phyloP scores from a whole-genome alignment of 2,888 invertebrate genomes.

The Bombylius discolor region DNA sequence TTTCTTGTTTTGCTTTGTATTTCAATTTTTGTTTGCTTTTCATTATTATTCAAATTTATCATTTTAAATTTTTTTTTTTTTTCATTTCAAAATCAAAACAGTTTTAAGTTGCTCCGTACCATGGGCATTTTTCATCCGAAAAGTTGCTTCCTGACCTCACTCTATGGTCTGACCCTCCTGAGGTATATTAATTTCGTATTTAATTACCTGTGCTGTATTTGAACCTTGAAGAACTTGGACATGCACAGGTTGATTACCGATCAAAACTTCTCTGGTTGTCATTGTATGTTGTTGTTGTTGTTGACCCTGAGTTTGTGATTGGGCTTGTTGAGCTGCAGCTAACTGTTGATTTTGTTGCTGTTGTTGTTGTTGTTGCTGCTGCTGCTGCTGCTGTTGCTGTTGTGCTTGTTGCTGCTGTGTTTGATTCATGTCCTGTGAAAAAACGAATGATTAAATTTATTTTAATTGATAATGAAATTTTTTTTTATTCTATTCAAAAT shows the following conservation, averaged over 20 bases:
- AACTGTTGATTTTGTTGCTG: constrained; percentile 34
- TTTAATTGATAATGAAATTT: too few relatives aligned
- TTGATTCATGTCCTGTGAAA: constrained; percentile 16
- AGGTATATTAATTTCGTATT: constrained; percentile 45
- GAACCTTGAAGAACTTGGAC: constrained; percentile 30
- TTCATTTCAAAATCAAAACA: constrained; percentile 10
- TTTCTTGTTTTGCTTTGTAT: too few relatives aligned
- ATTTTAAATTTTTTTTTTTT: not conserved
- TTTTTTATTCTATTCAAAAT: too few relatives aligned
- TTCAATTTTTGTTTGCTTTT: too few relatives aligned
- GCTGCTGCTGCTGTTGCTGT: constrained; percentile 26
- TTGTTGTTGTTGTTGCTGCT: constrained; percentile 26
- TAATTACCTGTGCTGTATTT: constrained; percentile 38
- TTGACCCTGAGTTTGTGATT: constrained; percentile 17
- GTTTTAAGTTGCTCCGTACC: constrained; percentile 13
- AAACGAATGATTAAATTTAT: constrained; percentile 1
- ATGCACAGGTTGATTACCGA: constrained; percentile 37
- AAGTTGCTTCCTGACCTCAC: constrained; percentile 15
- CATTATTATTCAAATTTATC: too few relatives aligned
- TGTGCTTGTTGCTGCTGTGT: constrained; percentile 23
- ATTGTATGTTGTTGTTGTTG: constrained; percentile 25
- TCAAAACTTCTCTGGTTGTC: constrained; percentile 35
- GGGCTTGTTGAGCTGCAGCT: constrained; percentile 29
- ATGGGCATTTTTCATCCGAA: constrained; percentile 13
- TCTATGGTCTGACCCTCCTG: constrained; percentile 28